Conservation (phyloP, 2,888 invertebrate species). For the Cybosia mesomella region DNA sequence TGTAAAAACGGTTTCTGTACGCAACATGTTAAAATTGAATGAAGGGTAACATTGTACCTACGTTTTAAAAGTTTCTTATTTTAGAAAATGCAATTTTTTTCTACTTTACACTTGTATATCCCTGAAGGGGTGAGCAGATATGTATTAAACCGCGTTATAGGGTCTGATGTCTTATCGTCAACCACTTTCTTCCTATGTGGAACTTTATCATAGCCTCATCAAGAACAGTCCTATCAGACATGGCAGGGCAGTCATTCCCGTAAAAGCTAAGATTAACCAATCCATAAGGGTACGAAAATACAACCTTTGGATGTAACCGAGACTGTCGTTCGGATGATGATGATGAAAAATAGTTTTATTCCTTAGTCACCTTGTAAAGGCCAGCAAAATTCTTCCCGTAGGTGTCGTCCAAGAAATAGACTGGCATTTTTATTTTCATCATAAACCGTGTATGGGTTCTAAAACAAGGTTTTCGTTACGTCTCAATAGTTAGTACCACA, state of each 20-base stretch:
- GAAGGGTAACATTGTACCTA: constrained; percentile 7
- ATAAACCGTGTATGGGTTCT: no score
- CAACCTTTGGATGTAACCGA: no score
- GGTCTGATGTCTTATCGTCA: no score
- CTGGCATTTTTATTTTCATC: no score
- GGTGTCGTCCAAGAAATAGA: no score
- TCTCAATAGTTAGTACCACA: neutral
- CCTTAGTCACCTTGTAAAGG: no score
- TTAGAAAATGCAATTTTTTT: neutral
- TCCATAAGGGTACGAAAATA: no score
- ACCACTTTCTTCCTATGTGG: no score
- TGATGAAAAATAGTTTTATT: no score
- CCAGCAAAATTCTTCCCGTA: no score
- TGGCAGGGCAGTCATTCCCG: neutral
- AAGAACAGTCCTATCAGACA: neutral
- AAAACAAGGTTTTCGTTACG: neutral
- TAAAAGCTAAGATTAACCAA: neutral
- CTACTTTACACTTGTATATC: neutral
- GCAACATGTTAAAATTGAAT: constrained; percentile 35
- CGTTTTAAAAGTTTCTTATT: neutral
- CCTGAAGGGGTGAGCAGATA: neutral
- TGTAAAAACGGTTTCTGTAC: constrained; percentile 32
- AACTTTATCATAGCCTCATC: neutral
- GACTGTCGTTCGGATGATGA: no score
- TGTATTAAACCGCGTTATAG: no score